A percentile compares a stretch with the other conserved stretches of the same genome.
phyloP scores from a whole-genome alignment of 2,888 invertebrate genomes.

The Mimachlamys varia region DNA sequence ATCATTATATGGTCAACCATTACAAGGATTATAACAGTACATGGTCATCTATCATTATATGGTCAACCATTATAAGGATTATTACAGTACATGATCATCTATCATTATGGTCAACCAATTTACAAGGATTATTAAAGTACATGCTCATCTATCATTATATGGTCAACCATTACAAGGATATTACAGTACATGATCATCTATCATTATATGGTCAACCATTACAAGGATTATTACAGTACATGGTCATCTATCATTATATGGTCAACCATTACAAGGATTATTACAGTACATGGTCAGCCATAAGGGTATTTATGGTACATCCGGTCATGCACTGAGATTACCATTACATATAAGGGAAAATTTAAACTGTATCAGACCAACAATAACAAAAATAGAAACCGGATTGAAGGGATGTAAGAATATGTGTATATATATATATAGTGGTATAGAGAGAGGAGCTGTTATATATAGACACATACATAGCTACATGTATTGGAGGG shows the following conservation, averaged over 20 bases:
- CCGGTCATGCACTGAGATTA: background rate
- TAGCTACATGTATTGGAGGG: constrained; percentile 10
- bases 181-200: too few relatives aligned
- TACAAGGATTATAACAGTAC: background rate
- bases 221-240: too few relatives aligned
- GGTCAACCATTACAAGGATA: too few relatives aligned
- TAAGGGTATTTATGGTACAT: background rate
- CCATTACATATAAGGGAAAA: background rate
- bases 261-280: background rate
- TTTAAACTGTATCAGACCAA: background rate
- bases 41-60: background rate
- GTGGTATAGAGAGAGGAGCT: background rate
- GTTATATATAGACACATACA: background rate
- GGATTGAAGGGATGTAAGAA: background rate
- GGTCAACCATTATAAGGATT: background rate
- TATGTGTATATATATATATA: background rate
- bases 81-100: background rate
- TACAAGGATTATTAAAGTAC: background rate
- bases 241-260: background rate
- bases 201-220: background rate
- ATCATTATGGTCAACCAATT: background rate
- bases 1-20: background rate
- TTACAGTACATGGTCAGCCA: background rate
- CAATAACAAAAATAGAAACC: background rate
- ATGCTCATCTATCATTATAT: background rate